Conservation (phyloP, 2,113 vertebrate genomes). For the Varanus salvator region DNA sequence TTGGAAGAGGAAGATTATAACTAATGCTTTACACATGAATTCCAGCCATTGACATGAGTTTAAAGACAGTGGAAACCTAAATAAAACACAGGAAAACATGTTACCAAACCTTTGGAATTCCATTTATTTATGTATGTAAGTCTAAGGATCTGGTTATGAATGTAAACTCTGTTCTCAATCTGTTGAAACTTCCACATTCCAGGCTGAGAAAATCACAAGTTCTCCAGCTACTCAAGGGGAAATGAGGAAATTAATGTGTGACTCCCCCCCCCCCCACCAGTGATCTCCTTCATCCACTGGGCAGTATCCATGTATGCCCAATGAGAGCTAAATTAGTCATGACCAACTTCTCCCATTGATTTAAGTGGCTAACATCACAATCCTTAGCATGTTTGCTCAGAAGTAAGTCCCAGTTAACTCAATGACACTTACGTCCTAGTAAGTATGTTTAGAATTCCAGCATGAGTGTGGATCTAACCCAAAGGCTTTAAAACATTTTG, state of each 20-base stretch:
- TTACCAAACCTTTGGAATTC: slow-evolving; percentile 57
- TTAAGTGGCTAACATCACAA: too few relatives aligned
- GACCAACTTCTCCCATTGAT: too few relatives aligned
- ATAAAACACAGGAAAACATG: slow-evolving; percentile 71
- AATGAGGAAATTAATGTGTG: rapidly evolving
- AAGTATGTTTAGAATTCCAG: too few relatives aligned
- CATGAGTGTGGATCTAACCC: neutral
- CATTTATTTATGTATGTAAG: slow-evolving; percentile 56
- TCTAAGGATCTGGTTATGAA: slow-evolving; percentile 59
- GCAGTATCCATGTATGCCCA: too few relatives aligned
- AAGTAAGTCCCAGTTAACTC: too few relatives aligned
- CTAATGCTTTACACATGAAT: slow-evolving; percentile 55
- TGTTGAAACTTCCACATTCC: slow-evolving; percentile 22
- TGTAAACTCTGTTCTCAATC: slow-evolving; percentile 63
- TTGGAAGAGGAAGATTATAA: neutral
- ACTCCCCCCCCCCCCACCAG: neutral
- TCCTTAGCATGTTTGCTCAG: too few relatives aligned
- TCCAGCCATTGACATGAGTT: slow-evolving; percentile 57
- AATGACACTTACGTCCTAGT: too few relatives aligned
- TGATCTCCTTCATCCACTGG: neutral
- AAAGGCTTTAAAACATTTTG: neutral
- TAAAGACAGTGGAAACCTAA: slow-evolving; percentile 71
- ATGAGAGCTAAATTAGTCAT: too few relatives aligned
- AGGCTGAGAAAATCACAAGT: neutral
- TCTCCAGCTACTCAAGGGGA: rapidly evolving